Evolutionary conservation across 2,797 vertebrate species (phyloP).

Genomic region (Periophthalmus magnuspinnatus): DNA sequence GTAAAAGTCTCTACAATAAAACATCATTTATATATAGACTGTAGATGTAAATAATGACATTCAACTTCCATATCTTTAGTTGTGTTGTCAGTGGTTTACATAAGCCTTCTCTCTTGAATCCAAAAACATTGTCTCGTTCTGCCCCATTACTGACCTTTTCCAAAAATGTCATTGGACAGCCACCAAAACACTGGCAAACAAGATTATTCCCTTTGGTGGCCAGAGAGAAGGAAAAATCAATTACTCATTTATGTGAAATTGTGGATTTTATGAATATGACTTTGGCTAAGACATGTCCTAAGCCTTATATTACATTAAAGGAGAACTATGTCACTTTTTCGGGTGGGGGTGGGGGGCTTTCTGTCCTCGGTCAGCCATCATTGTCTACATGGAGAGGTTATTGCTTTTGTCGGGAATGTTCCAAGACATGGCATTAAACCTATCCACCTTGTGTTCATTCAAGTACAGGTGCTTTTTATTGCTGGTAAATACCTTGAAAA

Average conservation of each 20-base stretch:
- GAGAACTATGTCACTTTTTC: background rate
- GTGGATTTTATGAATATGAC: background rate
- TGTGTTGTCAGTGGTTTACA: background rate
- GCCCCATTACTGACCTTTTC: background rate
- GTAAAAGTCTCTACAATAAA: no score
- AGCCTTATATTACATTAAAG: background rate
- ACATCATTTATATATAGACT: no score
- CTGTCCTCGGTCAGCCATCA: no score
- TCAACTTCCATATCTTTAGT: background rate
- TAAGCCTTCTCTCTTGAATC: background rate
- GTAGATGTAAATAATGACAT: background rate
- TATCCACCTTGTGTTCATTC: no score
- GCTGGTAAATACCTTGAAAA: no score
- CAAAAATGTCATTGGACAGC: conserved; percentile 8
- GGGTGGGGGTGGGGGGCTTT: no score
- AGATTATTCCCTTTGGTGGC: conserved; percentile 1
- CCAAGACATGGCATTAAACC: no score
- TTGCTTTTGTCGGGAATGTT: no score
- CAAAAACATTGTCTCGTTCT: background rate
- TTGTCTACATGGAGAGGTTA: no score
- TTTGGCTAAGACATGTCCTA: background rate
- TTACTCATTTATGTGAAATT: background rate
- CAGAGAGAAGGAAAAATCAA: background rate
- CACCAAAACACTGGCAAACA: conserved; percentile 3
- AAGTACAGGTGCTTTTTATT: no score